Base-by-base conservation (phyloP, 2,113 vertebrate genomes). In the Sardina pilchardus region DNA sequence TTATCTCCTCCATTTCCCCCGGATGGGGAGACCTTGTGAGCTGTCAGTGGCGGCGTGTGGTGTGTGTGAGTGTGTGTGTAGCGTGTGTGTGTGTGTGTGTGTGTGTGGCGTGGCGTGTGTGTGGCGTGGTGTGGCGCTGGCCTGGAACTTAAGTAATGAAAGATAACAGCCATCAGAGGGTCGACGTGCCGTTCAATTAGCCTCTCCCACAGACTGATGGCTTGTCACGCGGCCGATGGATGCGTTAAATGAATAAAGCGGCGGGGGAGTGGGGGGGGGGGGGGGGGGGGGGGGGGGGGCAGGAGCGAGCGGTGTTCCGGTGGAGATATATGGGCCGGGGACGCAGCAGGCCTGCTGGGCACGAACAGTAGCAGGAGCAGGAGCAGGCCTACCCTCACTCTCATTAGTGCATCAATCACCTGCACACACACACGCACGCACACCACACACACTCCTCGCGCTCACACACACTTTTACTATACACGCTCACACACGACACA, bases 121-220 rank as follows among this genome's bases (percentile, higher is more conserved):
- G n/a, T n/a, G n/a, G n/a, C n/a, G n/a, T n/a, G n/a, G n/a, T n/a
- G n/a, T n/a, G n/a, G n/a, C 92, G 89, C 43, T 19, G 48, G 88
- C 89, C 86, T 24, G 26, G 85, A 89, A 91, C 86, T 88, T 92
- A 96, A 97, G 96, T 96, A 93, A 94, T 97, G 97, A 96, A 94
- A 95, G 96, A 96, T 96, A 96, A 96, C 96, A 95, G 94, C 96
- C 95, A 95, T 97, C 97, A 95, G 96, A 95, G 96, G 95, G 96
- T 95, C 93, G 95, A 95, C 94, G 92, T 93, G 93, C 93, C 95
- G 95, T 97, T 97, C 97, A 98, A 97, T 99, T 97, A 98, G 97
- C 96, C 96, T 96, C 94, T 94, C 91, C 90, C 91, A 92, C 94
- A 94, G 96, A 97, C 96, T 95, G 96, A 99, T 97, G 92, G 94